Evolutionary conservation across 2,888 invertebrate genomes (phyloP).

Genomic region (Nasonovia ribisnigri): DNA sequence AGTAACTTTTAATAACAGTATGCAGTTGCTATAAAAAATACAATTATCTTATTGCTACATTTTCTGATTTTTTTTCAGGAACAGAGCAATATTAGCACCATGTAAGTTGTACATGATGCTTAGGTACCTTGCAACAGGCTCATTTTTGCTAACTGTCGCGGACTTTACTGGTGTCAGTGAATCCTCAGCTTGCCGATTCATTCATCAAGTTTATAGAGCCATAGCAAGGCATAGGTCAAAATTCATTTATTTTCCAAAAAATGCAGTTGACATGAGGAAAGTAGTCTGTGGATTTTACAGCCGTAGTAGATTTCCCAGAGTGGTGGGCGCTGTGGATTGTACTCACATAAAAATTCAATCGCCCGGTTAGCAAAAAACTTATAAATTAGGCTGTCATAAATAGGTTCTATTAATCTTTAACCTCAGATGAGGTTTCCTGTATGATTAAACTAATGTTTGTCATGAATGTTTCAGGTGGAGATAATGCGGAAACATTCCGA

Average conservation of each 20-base stretch:
- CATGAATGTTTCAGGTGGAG: neutral
- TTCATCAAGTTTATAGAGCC: neutral
- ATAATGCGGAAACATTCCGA: neutral
- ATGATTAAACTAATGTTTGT: neutral
- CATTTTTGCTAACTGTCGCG: neutral
- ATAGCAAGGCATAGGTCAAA: neutral
- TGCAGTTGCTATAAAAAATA: neutral
- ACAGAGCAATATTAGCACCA: neutral
- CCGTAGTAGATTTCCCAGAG: neutral
- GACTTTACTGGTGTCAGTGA: neutral
- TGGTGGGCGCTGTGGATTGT: constrained; percentile 1
- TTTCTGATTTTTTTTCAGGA: constrained; percentile 23
- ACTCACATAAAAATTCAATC: constrained; percentile 24
- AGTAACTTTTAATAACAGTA: neutral
- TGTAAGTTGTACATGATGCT: constrained; percentile 5
- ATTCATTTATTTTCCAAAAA: neutral
- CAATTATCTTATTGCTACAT: neutral
- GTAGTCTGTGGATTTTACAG: neutral
- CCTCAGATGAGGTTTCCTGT: neutral
- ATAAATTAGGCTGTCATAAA: neutral
- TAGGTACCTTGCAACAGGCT: constrained; percentile 19
- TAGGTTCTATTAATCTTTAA: no score
- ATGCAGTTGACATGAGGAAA: neutral
- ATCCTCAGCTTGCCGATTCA: neutral
- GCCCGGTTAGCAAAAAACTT: neutral